phyloP scores from a whole-genome alignment of 2,888 invertebrate genomes.

The Catocala nupta region DNA sequence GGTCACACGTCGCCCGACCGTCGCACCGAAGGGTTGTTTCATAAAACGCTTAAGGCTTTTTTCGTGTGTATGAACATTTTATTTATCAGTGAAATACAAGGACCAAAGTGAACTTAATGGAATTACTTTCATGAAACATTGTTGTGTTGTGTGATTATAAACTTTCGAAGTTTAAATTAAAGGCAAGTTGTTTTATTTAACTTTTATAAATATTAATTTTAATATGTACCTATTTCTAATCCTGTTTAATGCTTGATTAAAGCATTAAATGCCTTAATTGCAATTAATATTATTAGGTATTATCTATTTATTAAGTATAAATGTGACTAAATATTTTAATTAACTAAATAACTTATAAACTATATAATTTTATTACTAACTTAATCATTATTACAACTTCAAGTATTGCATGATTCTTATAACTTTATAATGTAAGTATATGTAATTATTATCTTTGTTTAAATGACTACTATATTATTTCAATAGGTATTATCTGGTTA shows the following conservation, averaged over 20 bases:
- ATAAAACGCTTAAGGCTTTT: slow-evolving; percentile 59
- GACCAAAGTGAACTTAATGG: slow-evolving; percentile 61
- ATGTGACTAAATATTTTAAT: too few relatives aligned
- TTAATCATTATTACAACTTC: too few relatives aligned
- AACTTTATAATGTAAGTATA: too few relatives aligned
- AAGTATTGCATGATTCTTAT: too few relatives aligned
- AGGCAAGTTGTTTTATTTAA: slow-evolving; percentile 50
- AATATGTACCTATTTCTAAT: background rate
- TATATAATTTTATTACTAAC: too few relatives aligned
- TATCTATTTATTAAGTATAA: too few relatives aligned
- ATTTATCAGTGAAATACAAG: slow-evolving; percentile 46
- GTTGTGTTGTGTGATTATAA: slow-evolving; percentile 62
- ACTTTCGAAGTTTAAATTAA: slow-evolving; percentile 45
- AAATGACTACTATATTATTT: too few relatives aligned
- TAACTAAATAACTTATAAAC: too few relatives aligned
- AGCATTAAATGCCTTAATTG: too few relatives aligned
- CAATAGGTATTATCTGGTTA: too few relatives aligned
- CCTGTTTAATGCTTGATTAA: background rate
- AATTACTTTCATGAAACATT: slow-evolving; percentile 50
- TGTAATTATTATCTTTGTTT: too few relatives aligned
- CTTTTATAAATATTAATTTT: slow-evolving; percentile 1
- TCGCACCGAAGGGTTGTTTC: slow-evolving; percentile 71
- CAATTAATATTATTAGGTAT: too few relatives aligned
- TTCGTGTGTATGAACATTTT: slow-evolving; percentile 51
- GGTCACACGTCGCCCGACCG: slow-evolving; percentile 63